Base-by-base conservation (phyloP, 2,113 vertebrate species). In the Cottus gobio region DNA sequence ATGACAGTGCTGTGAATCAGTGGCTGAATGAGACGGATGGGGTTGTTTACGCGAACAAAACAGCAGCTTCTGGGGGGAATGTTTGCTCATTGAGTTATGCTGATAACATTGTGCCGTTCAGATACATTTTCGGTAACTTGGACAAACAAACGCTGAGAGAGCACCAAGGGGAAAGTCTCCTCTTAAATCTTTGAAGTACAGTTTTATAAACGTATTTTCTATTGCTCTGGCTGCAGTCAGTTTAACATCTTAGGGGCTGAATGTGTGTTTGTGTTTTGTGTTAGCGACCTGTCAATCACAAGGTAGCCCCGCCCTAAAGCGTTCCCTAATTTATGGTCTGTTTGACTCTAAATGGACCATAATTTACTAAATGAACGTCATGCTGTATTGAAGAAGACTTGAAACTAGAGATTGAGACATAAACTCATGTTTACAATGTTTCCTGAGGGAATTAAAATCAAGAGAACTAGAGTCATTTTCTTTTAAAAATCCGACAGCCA, bases 111-210 rank as follows among this genome's bases (percentile, higher is more conserved):
- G 61, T 26, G 56, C 37, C 12, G 20, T 48, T 48, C 12, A 34
- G 66, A 60, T 52, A 3, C 18, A 57, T 18, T 62, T 61, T 24
- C 15, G 22, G 24, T 52, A 1, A 58, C 2, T 7, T 3, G 20
- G 18, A 56, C 54, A 79, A 62, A 50, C 46, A 66, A 46, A 64
- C 1, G 0, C n/a, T 31, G 4, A 54, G 26, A 44, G 34, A 64
- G 24, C 31, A 20, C 18, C 0, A 9, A 11, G 0, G 0, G 58
- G 60, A 71, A 71, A 56, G 76, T 36, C 24, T 54, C 18, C 3
- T n/a, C 15, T 3, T n/a, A 31, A 75, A 58, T 60, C 46, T 80
- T 50, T 67, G 42, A 57, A 60, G 26, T 5, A 13, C 30, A 62
- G 16, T 26, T 48, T 20, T 4, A 30, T 60, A 15, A 77, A 31